Evolutionary conservation across 1,140 invertebrate species (phyloP).

Genomic region (Hylyphantes graminicola): DNA sequence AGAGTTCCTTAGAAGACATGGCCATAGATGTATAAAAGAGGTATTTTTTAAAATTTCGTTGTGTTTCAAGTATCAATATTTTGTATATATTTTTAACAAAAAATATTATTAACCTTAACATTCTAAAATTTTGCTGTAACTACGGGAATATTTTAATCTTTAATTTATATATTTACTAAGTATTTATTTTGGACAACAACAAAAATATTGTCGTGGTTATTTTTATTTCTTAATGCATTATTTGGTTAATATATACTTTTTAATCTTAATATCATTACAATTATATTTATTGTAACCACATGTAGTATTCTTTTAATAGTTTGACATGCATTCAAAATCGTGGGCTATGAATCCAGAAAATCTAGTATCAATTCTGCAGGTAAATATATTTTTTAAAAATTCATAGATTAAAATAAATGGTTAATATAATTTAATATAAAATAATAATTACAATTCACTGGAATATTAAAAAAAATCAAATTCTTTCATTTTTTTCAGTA

Average conservation of each 20-base stretch:
- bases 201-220: no score
- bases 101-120: no score
- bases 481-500: no score
- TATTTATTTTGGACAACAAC: no score
- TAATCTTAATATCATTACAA: neutral
- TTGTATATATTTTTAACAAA: neutral
- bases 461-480: no score
- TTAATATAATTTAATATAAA: no score
- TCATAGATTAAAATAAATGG: neutral
- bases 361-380: slow-evolving; percentile 36
- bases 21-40: slow-evolving; percentile 48
- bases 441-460: no score
- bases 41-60: neutral
- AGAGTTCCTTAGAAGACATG: slow-evolving; percentile 31
- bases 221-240: no score
- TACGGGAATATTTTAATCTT: no score
- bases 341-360: slow-evolving; percentile 43
- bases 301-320: slow-evolving; percentile 3
- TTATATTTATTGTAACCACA: neutral
- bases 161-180: no score
- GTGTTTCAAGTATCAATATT: neutral
- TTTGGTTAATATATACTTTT: no score
- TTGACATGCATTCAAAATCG: slow-evolving; percentile 29
- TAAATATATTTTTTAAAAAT: slow-evolving; percentile 13
- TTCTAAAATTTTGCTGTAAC: no score